Evolutionary conservation across 2,797 vertebrate species (phyloP).

Genomic region (Fundulus diaphanus): DNA sequence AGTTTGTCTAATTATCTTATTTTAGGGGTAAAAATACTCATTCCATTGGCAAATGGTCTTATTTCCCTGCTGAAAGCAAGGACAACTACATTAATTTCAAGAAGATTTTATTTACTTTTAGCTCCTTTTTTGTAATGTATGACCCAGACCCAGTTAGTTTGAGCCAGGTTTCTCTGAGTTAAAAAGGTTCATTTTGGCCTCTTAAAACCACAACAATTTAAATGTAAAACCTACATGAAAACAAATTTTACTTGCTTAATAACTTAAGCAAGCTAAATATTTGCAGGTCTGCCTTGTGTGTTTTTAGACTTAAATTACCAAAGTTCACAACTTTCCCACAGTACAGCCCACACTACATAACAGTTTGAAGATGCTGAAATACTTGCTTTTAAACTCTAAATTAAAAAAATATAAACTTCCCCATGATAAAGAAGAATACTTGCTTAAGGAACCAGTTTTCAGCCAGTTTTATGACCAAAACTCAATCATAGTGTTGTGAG

Average conservation of each 20-base stretch:
- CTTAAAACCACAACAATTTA: background rate
- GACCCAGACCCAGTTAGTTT: slow-evolving; percentile 16
- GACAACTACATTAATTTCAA: too few relatives aligned
- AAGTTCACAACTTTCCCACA: background rate
- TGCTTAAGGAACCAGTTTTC: background rate
- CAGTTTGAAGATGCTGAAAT: too few relatives aligned
- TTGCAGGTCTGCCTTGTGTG: background rate
- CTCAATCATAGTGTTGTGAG: background rate
- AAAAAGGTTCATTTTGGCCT: background rate
- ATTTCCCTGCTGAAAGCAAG: too few relatives aligned
- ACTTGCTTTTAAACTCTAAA: too few relatives aligned
- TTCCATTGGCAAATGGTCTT: too few relatives aligned
- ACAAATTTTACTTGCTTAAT: background rate
- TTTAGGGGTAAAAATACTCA: too few relatives aligned
- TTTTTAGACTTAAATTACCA: background rate
- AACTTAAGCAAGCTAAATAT: background rate
- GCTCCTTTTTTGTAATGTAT: too few relatives aligned
- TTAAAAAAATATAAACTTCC: too few relatives aligned
- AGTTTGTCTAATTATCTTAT: too few relatives aligned
- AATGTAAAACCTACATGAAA: background rate
- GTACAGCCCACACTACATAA: too few relatives aligned
- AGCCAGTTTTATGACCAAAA: background rate
- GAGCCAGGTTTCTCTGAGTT: background rate
- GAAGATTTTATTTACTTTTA: too few relatives aligned
- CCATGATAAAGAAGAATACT: background rate